Conservation (phyloP, 2,888 invertebrate species). For the Chaitophorus viminalis region DNA sequence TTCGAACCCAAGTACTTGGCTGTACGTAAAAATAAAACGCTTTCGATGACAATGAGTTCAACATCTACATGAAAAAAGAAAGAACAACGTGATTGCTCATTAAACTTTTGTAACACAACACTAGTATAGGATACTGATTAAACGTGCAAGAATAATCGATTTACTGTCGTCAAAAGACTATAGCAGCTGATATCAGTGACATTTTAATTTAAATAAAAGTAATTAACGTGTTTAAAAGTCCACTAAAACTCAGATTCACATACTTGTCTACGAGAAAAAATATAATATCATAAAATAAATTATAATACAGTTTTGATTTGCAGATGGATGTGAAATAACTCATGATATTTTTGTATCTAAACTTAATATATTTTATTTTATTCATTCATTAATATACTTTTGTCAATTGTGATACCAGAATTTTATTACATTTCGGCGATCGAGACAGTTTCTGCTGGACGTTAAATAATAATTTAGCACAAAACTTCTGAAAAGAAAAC, state of each 20-base stretch:
- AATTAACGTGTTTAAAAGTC: no score
- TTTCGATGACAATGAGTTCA: neutral
- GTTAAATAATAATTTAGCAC: neutral
- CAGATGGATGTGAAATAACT: no score
- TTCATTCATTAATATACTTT: no score
- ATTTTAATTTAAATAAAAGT: neutral
- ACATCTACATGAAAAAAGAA: neutral
- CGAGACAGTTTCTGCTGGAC: neutral
- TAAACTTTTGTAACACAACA: neutral
- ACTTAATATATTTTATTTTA: no score
- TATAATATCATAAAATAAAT: no score
- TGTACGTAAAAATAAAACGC: neutral
- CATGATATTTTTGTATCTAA: no score
- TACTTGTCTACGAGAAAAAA: neutral
- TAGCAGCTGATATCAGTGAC: neutral
- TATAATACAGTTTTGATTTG: no score
- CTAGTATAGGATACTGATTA: neutral
- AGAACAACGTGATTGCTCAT: neutral
- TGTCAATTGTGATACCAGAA: no score
- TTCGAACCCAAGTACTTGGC: neutral
- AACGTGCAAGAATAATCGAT: neutral
- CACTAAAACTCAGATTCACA: neutral
- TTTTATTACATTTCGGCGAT: neutral
- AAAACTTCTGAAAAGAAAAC: no score
- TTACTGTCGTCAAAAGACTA: neutral